These are phyloP conservation scores for Polypterus senegalus DNA, from an alignment of 2,113 vertebrate genomes.

Conservation along the genomic window DNA sequence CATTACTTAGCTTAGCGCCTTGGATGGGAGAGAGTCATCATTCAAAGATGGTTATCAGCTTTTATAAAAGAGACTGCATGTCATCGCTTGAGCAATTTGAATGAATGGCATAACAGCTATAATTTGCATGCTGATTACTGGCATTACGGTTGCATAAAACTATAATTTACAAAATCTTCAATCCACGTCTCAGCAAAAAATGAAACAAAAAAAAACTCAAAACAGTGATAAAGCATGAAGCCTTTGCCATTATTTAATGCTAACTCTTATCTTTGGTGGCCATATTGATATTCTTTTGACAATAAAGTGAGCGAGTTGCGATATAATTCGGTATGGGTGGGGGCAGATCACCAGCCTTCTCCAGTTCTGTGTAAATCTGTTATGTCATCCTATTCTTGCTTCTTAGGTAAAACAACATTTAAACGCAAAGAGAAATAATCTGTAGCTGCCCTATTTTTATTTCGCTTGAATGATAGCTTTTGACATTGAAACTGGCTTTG, in stretches of 20 bases:
- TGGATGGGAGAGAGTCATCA: neutral
- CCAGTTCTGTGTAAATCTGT: no score
- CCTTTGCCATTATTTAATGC: no score
- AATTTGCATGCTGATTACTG: constrained; percentile 6
- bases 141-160: constrained; percentile 2
- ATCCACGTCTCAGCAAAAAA: constrained; percentile 6
- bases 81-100: constrained; percentile 2
- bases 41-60: neutral
- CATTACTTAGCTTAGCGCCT: neutral
- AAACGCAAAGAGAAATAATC: no score
- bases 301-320: no score
- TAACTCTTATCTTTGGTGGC: no score
- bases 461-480: neutral
- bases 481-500: neutral
- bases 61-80: constrained; percentile 5
- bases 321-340: no score
- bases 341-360: no score
- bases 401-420: no score
- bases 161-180: constrained; percentile 1
- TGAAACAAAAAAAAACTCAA: neutral
- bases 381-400: no score
- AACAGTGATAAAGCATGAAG: no score
- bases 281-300: no score
- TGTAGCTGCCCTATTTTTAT: neutral
- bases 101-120: neutral